phyloP scores from a whole-genome alignment of 2,113 vertebrate genomes.

The Euleptes europaea region DNA sequence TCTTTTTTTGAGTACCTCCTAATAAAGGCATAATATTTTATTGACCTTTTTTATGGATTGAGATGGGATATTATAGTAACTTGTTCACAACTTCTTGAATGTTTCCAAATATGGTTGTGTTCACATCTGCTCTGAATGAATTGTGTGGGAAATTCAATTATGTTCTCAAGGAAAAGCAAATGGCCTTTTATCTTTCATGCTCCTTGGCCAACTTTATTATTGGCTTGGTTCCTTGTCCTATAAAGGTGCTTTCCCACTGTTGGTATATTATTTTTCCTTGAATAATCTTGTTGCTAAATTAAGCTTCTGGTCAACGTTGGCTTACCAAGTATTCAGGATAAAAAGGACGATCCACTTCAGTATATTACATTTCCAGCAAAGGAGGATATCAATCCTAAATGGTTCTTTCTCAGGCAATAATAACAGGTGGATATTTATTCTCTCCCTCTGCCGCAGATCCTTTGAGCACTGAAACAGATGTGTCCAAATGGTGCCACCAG shows the following conservation, averaged over 20 bases:
- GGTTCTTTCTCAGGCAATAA: conserved; percentile 17
- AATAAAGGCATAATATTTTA: neutral
- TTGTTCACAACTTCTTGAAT: conserved; percentile 49
- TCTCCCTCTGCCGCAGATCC: neutral
- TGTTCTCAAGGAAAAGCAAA: conserved; percentile 60
- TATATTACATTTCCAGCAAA: conserved; percentile 29
- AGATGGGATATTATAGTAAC: conserved; percentile 52
- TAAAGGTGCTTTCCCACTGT: conserved; percentile 41
- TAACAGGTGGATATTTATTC: neutral
- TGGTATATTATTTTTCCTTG: conserved; percentile 46
- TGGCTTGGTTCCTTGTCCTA: conserved; percentile 38
- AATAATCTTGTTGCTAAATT: conserved; percentile 58
- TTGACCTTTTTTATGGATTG: neutral
- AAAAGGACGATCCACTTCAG: conserved; percentile 26
- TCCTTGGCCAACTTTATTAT: conserved; percentile 53
- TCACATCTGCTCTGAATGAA: conserved; percentile 58
- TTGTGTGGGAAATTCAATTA: conserved; percentile 67
- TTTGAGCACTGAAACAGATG: neutral
- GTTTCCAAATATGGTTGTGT: conserved; percentile 50
- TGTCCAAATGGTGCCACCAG: neutral
- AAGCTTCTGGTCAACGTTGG: conserved; percentile 34
- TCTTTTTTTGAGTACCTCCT: neutral
- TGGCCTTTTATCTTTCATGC: conserved; percentile 49
- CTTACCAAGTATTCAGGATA: neutral
- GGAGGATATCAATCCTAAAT: neutral